Base-by-base conservation (phyloP, 2,113 vertebrate species). In the Cyrtonyx montezumae region DNA sequence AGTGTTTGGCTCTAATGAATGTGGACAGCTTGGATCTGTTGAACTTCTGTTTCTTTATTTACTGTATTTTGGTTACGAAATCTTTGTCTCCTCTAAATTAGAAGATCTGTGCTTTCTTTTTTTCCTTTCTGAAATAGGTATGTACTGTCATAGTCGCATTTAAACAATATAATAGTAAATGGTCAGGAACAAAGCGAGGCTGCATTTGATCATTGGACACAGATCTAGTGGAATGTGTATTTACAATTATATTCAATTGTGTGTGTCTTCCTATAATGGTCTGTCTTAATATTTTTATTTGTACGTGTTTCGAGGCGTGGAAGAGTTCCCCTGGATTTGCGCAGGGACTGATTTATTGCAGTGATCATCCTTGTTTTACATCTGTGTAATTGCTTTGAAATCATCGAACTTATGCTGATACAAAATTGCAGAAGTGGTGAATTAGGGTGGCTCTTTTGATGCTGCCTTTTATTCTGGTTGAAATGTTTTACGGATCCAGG, bases 211-310 rank as follows among this genome's bases (percentile, higher is more conserved):
- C 6, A 4, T 6, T 68, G 56, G 73, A 37, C 0, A 0, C 2
- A 1, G 61, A 88, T 88, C 49, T 80, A 83, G 56, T 23, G 80
- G 56, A 78, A 78, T 12, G 20, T 88, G 65, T 28, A 15, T 91
- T 94, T 90, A 68, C 59, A 78, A 43, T 91, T 77, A 10, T 7
- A 93, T 30, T 65, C 74, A 93, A 84, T 91, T 74, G 37, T 17
- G 4, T 95, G 63, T 90, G 85, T 86, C 69, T 93, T 88, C 45
- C 62, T 66, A 17, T 71, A 81, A 90, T 83, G 43, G 71, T 75
- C 92, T 80, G 36, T 75, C 90, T 85, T 91, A 80, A 80, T 92
- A 86, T 85, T 94, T 95, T 91, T 93, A 78, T 94, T 93, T 93
- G 82, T 86, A 95, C 13, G 0, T 61, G 61, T 94, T 78, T 42